A percentile compares a stretch with the other conserved stretches of the same genome.
Conservation (phyloP, 2,113 vertebrate species). For the Gymnogyps californianus region DNA sequence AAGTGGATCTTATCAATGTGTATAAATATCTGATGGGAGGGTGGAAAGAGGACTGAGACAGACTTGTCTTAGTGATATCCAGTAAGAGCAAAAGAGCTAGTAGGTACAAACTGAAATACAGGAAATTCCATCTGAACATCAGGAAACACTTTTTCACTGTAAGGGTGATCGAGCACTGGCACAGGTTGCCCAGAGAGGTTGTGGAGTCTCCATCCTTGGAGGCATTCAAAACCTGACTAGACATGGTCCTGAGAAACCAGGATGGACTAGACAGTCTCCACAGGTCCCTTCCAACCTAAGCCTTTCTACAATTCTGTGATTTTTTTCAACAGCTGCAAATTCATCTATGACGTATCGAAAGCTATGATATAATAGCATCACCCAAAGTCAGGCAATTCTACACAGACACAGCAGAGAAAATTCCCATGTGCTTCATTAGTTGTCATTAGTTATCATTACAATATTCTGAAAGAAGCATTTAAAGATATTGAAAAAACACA, state of each 20-base stretch:
- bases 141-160: not conserved
- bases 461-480: not conserved
- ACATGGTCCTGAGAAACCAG: not conserved
- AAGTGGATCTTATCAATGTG: not conserved
- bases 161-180: not conserved
- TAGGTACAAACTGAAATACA: not conserved
- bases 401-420: not conserved
- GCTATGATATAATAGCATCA: not conserved
- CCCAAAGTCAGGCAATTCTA: not conserved
- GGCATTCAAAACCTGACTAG: not conserved
- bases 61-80: not conserved
- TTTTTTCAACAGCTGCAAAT: not conserved
- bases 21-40: not conserved
- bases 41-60: not conserved
- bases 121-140: not conserved
- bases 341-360: not conserved
- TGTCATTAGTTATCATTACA: not conserved
- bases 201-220: not conserved
- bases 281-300: not conserved
- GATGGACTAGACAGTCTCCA: not conserved
- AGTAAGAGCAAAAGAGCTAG: not conserved
- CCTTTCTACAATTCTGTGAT: not conserved
- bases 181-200: not conserved
- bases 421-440: not conserved
- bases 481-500: not conserved